Base-by-base conservation (phyloP, 1,140 invertebrate species). In the Streblospio benedicti region DNA sequence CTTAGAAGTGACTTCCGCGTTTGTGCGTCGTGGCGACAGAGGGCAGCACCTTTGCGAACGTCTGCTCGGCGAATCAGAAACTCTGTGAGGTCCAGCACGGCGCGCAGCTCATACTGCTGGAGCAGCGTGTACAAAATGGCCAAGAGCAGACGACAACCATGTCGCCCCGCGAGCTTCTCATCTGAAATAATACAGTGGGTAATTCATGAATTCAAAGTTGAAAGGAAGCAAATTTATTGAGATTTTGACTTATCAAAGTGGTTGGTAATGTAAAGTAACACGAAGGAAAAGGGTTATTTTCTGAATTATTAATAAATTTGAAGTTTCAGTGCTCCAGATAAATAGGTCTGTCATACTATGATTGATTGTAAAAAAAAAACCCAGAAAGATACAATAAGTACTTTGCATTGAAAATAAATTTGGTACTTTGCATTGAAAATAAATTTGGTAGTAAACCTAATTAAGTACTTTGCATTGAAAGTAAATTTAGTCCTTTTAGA, bases 81-180 rank as follows among this genome's bases (percentile, higher is more conserved):
- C 45, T 59, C 47, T 1, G 52, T 49, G 9, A 59, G 33, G 32
- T 54, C 47, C 5, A 59, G 23, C 6, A 49, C 57, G 4, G 27
- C n/a, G 14, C 49, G 32, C 27, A 59, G 45, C 20, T 35, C n/a
- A 51, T 23, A 45, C 14, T 30, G 16, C 4, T 51, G n/a, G 2
- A 59, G 27, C 9, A 51, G 44, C 4, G 44, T 23, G 32, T 57
- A 62, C 20, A 62, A 38, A 28, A 62, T 25, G 4, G 43, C 27
- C 20, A 57, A 55, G n/a, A 62, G 35, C 3, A 51, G n/a, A 43
- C 58, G 47, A 20, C 27, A 33, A n/a, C 18, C 50, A 25, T 25
- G 20, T 28, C 35, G 35, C 35, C 50, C 25, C 6, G 6, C n/a
- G 6, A 9, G n/a, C 6, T 12, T 52, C 20, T 52, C 50, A 52